These are phyloP conservation scores for Prorops nasuta DNA, from an alignment of 1,140 invertebrate genomes.

Conservation along the genomic window DNA sequence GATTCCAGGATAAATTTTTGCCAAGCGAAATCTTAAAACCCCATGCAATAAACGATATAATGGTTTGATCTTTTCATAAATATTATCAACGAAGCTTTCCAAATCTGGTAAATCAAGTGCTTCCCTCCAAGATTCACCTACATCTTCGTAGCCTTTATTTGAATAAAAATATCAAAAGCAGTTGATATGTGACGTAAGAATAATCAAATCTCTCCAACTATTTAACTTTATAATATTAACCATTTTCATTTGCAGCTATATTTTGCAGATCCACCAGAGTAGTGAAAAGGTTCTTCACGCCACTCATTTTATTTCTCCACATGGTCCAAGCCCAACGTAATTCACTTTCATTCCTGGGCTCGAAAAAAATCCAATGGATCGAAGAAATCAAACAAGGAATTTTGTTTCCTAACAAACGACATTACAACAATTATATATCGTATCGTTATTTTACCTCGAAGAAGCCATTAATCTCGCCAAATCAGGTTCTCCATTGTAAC, in stretches of 20 bases:
- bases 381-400: no score
- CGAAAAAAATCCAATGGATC: constrained; percentile 11
- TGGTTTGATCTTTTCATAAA: constrained; percentile 62
- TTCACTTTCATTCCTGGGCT: constrained; percentile 34
- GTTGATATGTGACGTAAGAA: no score
- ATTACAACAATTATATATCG: no score
- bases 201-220: no score
- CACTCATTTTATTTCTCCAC: constrained; percentile 27
- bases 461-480: not conserved
- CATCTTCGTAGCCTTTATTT: constrained; percentile 59
- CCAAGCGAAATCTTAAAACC: constrained; percentile 61
- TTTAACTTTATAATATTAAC: no score
- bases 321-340: constrained; percentile 49
- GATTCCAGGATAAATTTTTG: constrained; percentile 43
- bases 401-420: no score
- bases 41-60: constrained; percentile 71
- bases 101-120: constrained; percentile 61
- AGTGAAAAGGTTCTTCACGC: constrained; percentile 56
- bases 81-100: constrained; percentile 51
- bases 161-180: no score
- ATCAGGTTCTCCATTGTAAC: not conserved
- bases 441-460: not conserved
- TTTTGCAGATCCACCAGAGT: constrained; percentile 16
- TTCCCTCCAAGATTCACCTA: constrained; percentile 63
- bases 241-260: constrained; percentile 12